Percentiles rank a stretch among this genome's conserved stretches.
These are phyloP conservation scores for Hafferia zeledoni DNA, from an alignment of 2,797 vertebrate genomes.

Conservation along the genomic window DNA sequence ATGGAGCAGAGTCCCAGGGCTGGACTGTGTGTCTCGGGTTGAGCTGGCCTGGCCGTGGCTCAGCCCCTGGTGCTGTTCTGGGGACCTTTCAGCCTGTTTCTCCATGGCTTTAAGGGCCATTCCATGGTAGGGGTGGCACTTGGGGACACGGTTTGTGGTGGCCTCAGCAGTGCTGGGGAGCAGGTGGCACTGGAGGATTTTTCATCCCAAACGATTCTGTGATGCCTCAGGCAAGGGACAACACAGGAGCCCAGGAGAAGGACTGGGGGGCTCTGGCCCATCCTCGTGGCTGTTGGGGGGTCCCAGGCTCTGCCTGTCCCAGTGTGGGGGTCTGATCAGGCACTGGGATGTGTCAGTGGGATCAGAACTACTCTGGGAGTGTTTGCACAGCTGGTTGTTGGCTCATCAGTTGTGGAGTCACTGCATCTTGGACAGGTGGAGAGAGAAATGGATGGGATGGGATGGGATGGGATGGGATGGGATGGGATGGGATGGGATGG, in stretches of 20 bases:
- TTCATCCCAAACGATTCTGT: neutral
- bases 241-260: accelerated
- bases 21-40: too few species aligned
- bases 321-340: accelerated
- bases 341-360: accelerated
- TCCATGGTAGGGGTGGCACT: neutral
- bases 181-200: neutral
- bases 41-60: neutral
- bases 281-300: accelerated
- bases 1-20: too few species aligned
- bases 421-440: accelerated
- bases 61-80: neutral
- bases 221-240: neutral
- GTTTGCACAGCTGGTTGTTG: accelerated
- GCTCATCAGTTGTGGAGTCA: neutral
- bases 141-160: neutral
- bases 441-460: neutral
- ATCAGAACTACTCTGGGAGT: accelerated
- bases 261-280: accelerated
- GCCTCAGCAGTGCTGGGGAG: neutral
- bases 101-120: neutral
- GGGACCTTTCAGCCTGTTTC: neutral
- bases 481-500: neutral
- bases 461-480: too few species aligned
- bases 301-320: neutral